Conservation (phyloP, 2,797 vertebrate genomes). For the Oreochromis grahami region DNA sequence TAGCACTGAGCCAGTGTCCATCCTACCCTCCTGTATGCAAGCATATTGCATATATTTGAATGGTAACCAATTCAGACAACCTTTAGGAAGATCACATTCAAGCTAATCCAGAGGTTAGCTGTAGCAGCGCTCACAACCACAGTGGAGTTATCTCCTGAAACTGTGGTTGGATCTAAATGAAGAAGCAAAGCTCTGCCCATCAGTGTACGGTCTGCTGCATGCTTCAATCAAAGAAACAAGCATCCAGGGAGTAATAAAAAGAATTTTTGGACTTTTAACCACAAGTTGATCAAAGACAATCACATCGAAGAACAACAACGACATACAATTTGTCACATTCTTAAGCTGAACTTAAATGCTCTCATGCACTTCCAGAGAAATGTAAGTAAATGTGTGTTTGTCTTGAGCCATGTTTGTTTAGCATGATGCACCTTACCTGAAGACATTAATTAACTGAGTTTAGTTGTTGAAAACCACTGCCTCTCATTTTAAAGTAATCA, state of each 20-base stretch:
- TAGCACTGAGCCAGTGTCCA: background rate
- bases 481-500: background rate
- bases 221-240: background rate
- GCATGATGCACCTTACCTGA: background rate
- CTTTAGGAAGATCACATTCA: background rate
- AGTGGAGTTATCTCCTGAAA: background rate
- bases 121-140: background rate
- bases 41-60: background rate
- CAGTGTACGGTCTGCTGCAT: background rate
- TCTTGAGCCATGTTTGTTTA: background rate
- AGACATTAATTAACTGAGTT: background rate
- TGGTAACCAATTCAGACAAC: background rate
- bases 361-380: background rate
- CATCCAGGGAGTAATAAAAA: background rate
- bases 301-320: background rate
- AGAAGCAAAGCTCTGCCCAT: background rate
- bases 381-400: background rate
- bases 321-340: background rate
- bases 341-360: background rate
- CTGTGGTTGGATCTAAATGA: background rate
- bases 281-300: background rate
- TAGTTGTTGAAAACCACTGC: background rate
- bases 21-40: background rate
- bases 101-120: background rate
- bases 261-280: accelerated